A percentile compares a stretch with the other conserved stretches of the same genome.
These are phyloP conservation scores for Dryobotodes eremita DNA, from an alignment of 2,888 invertebrate species.

Conservation along the genomic window DNA sequence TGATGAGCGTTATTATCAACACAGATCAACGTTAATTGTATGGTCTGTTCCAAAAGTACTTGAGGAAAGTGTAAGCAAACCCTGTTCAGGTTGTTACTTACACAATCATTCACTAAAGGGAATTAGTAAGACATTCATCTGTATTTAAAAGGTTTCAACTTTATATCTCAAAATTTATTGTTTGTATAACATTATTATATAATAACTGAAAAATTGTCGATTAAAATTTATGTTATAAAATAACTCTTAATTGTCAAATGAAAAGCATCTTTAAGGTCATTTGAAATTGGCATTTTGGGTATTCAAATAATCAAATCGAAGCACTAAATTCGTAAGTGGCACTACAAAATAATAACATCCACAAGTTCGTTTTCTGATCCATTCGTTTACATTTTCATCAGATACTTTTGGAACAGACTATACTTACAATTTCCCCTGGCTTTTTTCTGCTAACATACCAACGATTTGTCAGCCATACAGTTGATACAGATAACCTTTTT, in stretches of 20 bases:
- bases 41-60: background rate
- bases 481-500: constrained; percentile 54
- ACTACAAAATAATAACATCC: background rate
- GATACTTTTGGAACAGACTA: too few species aligned
- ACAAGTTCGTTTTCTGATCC: background rate
- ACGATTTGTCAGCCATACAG: constrained; percentile 47
- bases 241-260: background rate
- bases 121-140: too few species aligned
- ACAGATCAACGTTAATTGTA: background rate
- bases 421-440: background rate
- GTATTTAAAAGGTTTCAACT: background rate
- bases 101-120: background rate
- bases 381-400: background rate
- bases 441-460: constrained; percentile 24
- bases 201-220: background rate
- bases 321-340: background rate
- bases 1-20: background rate
- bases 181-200: background rate
- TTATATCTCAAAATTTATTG: background rate
- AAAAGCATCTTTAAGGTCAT: background rate
- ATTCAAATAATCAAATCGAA: background rate
- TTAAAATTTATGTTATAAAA: background rate
- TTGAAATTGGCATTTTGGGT: background rate
- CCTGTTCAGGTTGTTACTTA: background rate
- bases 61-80: background rate